Percentiles rank a stretch among this genome's conserved stretches.
These are phyloP conservation scores for Cyrtodaria siliqua DNA, from an alignment of 2,888 invertebrate species.

Conservation along the genomic window DNA sequence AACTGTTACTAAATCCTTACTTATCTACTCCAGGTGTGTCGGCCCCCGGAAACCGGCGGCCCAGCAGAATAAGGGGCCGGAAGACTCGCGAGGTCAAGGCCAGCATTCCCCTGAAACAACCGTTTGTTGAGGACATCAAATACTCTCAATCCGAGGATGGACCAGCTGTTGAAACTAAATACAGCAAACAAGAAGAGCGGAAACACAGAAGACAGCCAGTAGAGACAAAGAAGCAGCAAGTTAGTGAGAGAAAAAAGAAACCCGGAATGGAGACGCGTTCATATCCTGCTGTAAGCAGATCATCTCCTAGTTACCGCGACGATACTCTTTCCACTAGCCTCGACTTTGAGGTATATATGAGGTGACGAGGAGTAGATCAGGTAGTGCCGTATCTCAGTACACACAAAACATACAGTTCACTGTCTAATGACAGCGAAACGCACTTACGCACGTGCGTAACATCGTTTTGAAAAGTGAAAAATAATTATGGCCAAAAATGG, in stretches of 20 bases:
- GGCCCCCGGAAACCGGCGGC: conserved; percentile 71
- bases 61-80: conserved; percentile 52
- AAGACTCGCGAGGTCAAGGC: conserved; percentile 72
- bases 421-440: too few relatives aligned
- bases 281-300: neutral
- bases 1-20: too few relatives aligned
- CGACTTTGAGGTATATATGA: too few relatives aligned
- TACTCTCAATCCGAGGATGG: too few relatives aligned
- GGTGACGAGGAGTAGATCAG: too few relatives aligned
- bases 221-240: neutral
- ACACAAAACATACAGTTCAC: too few relatives aligned
- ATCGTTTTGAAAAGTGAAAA: too few relatives aligned
- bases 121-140: conserved; percentile 53
- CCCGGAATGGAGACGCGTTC: neutral
- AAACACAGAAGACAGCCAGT: neutral
- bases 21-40: conserved; percentile 68
- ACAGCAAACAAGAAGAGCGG: neutral
- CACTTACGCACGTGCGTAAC: too few relatives aligned
- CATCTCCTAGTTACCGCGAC: neutral
- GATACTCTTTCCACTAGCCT: conserved; percentile 6
- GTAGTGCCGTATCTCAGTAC: too few relatives aligned
- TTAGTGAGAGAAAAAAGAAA: neutral
- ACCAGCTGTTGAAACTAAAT: too few relatives aligned
- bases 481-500: too few relatives aligned
- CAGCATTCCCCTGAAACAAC: conserved; percentile 66